A percentile compares a stretch with the other conserved stretches of the same genome.
Evolutionary conservation across 2,113 vertebrate species (phyloP).

Genomic region (Irena cyanogastra): DNA sequence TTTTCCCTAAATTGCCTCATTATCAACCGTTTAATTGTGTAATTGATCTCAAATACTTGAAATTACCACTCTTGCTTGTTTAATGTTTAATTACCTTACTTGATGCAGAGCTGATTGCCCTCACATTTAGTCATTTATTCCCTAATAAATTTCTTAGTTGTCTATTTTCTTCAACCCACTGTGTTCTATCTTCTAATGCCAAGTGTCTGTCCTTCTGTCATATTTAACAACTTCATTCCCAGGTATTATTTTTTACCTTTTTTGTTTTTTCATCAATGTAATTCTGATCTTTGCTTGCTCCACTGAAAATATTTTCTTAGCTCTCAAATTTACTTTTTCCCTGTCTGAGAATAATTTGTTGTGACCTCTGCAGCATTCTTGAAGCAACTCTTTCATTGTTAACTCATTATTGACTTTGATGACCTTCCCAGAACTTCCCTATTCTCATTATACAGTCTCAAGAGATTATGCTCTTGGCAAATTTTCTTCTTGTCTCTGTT

Average conservation of each 20-base stretch:
- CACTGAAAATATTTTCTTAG: not conserved
- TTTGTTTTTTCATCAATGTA: not conserved
- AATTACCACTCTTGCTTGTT: not conserved
- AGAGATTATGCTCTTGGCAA: not conserved
- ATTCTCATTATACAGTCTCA: not conserved
- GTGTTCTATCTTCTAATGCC: not conserved
- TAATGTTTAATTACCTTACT: not conserved
- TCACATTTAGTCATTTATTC: not conserved
- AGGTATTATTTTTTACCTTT: accelerated
- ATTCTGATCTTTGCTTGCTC: not conserved
- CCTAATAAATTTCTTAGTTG: not conserved
- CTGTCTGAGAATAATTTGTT: not conserved
- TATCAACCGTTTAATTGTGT: not conserved
- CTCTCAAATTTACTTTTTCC: not conserved
- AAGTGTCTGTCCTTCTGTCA: not conserved
- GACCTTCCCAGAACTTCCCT: not conserved
- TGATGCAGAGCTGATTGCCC: not conserved
- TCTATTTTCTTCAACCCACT: not conserved
- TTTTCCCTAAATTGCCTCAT: not conserved
- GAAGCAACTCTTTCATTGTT: not conserved
- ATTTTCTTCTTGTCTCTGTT: not conserved
- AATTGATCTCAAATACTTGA: not conserved
- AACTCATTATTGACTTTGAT: not conserved
- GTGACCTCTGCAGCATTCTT: not conserved
- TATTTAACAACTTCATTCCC: not conserved